Base-by-base conservation (phyloP, 2,888 invertebrate species). In the Mesochorus sp. region DNA sequence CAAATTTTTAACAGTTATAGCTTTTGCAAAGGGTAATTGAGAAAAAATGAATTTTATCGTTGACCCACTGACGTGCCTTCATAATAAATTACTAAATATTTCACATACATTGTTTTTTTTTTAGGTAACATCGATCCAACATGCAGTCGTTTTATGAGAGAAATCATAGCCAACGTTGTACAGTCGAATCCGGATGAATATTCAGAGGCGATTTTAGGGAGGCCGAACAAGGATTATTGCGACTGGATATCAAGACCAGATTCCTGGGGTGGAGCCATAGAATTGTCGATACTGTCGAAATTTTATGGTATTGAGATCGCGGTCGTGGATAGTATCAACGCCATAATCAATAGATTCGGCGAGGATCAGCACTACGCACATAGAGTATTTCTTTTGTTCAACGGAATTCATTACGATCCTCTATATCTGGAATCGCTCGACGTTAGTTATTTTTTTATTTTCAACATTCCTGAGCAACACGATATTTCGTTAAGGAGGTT, bases 221-320 rank as follows among this genome's bases (percentile, higher is more conserved):
- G 95, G 91, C 95, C 96, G 0, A 96, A 97, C 87, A 90, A 92
- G 0, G 97, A 97, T 62, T 99, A 99, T 89, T 97, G 97, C 86
- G 92, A 93, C 1, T 99, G 98, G 98, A 99, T 99, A 81, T 93
- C 94, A 87, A 95, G 95, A 85, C 94, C 96, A 0, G 96, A 95
- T 83, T 96, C 97, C 0, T 99, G 99, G 99, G 98, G 98, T 79
- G 99, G 99, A 79, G 98, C 97, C 72, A 99, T 99, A 83, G 99
- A 99, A 92, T 93, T 98, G 28, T 94, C 98, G 3, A 95, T 99
- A 80, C 92, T 99, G 28, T 96, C 97, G 0, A 94, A 95, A 87
- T 96, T 96, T 91, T 98, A 97, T 91, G 95, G 96, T 17, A 91
- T 97, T 67, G 98, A 99, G 92, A 98, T 99, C 90, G 97, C 95